Evolutionary conservation across 2,113 vertebrate species (phyloP).

Genomic region (Protobothrops mucrosquamatus): DNA sequence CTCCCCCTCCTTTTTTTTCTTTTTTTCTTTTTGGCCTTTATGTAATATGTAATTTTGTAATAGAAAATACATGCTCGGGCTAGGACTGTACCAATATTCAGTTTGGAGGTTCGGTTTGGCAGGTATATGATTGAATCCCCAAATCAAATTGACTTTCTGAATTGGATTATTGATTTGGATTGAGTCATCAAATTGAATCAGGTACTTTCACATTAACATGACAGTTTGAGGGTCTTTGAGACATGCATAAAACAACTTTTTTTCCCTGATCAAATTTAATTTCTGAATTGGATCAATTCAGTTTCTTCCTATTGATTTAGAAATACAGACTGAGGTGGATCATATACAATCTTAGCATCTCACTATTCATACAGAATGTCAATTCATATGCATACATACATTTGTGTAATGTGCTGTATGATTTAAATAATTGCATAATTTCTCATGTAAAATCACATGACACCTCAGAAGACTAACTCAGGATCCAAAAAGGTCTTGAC

Average conservation of each 20-base stretch:
- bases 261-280: neutral
- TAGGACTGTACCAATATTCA: neutral
- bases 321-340: neutral
- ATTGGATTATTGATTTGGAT: neutral
- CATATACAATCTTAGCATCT: neutral
- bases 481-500: too few species aligned
- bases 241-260: neutral
- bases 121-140: neutral
- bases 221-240: neutral
- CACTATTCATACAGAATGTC: neutral
- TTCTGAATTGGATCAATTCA: neutral
- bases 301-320: neutral
- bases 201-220: neutral
- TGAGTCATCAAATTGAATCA: neutral
- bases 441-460: neutral
- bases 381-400: neutral
- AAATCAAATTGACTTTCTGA: neutral
- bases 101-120: neutral
- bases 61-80: neutral
- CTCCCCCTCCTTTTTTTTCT: neutral
- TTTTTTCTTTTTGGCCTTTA: neutral
- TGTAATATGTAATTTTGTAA: neutral
- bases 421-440: neutral
- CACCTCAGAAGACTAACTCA: too few species aligned
- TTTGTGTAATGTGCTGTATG: neutral